Conservation (phyloP, 2,797 vertebrate species). For the Psittacula echo region DNA sequence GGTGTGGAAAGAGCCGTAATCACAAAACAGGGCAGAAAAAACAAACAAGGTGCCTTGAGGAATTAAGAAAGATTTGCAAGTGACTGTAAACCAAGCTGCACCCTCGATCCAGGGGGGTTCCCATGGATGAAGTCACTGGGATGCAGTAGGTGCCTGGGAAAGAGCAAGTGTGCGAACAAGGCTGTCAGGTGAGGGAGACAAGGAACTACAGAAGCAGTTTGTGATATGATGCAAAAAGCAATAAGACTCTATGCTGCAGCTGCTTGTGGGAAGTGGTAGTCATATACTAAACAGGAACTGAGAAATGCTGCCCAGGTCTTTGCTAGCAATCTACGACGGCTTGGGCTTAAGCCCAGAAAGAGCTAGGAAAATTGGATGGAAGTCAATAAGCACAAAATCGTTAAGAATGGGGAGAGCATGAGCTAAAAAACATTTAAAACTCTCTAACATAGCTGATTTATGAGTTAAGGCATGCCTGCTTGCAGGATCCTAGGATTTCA, state of each 20-base stretch:
- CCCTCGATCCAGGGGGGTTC: not conserved
- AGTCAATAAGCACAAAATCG: slow-evolving; percentile 12
- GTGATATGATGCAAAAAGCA: not conserved
- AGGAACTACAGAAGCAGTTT: not conserved
- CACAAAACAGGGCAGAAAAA: not conserved
- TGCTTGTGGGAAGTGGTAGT: slow-evolving; percentile 1
- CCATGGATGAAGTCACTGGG: not conserved
- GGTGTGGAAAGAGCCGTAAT: not conserved
- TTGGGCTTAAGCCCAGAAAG: slow-evolving; percentile 37
- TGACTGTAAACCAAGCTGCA: not conserved
- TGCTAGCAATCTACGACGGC: not conserved
- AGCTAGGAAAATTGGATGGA: slow-evolving; percentile 28
- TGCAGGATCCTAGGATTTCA: not conserved
- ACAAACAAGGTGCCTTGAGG: not conserved
- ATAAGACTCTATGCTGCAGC: not conserved
- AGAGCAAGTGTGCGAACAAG: not conserved
- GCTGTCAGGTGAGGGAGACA: slow-evolving; percentile 46
- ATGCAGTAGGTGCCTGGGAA: not conserved
- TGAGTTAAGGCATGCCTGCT: not conserved
- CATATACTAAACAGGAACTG: not conserved
- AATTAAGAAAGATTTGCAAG: not conserved
- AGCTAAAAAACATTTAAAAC: not conserved
- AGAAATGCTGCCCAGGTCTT: not conserved
- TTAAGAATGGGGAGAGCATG: not conserved
- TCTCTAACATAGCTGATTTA: not conserved